These are phyloP conservation scores for Poecilia latipinna DNA, from an alignment of 2,113 vertebrate genomes.

Conservation along the genomic window DNA sequence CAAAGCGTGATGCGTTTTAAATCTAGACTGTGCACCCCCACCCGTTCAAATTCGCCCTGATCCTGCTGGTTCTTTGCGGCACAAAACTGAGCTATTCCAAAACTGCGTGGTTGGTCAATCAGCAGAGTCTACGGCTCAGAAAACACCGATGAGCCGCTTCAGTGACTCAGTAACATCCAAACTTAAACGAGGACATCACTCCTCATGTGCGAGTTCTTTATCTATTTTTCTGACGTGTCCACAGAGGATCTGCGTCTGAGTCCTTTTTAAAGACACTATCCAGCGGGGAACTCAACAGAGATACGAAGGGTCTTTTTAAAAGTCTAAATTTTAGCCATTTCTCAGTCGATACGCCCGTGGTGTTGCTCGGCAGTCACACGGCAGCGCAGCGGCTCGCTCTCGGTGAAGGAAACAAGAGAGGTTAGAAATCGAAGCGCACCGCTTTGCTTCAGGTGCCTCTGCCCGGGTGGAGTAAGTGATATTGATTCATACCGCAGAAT, in stretches of 20 bases:
- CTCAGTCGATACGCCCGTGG: not conserved
- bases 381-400: not conserved
- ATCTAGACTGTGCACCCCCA: not conserved
- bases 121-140: too few species aligned
- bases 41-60: not conserved
- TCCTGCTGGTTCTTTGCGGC: not conserved
- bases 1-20: not conserved
- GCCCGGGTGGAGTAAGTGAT: conserved; percentile 36
- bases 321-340: not conserved
- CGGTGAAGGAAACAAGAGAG: conserved; percentile 13
- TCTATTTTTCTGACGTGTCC: not conserved
- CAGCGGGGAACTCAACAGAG: not conserved
- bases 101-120: too few species aligned
- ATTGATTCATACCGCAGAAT: conserved; percentile 46
- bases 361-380: conserved; percentile 1
- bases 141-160: too few species aligned
- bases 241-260: not conserved
- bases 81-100: not conserved
- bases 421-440: conserved; percentile 16
- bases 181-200: not conserved
- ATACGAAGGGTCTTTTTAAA: not conserved
- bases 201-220: not conserved
- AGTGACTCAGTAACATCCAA: not conserved
- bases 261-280: not conserved
- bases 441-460: conserved; percentile 33